phyloP scores from a whole-genome alignment of 2,797 vertebrate species.

The Cephalopachus bancanus region DNA sequence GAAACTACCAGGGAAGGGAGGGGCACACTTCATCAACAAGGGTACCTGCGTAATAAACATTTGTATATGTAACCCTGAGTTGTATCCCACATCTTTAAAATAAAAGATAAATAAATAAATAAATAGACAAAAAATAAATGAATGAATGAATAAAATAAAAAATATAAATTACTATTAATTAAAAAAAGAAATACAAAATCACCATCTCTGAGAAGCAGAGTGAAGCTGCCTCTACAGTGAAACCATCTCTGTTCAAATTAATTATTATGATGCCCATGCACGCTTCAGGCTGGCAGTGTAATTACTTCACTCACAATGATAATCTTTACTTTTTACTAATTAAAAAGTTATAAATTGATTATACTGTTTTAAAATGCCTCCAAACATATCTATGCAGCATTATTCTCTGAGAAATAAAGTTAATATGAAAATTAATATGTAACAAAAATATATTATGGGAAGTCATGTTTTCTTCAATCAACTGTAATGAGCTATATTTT shows the following conservation, averaged over 20 bases:
- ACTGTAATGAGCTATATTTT: not conserved
- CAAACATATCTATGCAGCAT: not conserved
- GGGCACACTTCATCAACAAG: no score
- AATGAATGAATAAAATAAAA: no score
- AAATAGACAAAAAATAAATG: no score
- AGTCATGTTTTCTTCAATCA: not conserved
- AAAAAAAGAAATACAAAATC: no score
- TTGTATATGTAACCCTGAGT: no score
- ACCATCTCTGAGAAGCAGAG: not conserved
- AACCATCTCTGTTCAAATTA: not conserved
- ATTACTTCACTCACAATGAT: not conserved
- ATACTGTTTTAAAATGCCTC: not conserved
- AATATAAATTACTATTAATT: no score
- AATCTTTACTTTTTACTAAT: conserved; percentile 12
- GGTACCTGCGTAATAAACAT: no score
- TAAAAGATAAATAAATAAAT: no score
- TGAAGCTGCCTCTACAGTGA: not conserved
- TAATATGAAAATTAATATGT: not conserved
- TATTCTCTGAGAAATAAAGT: not conserved
- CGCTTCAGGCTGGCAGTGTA: not conserved
- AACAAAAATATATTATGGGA: not conserved
- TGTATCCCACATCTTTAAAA: no score
- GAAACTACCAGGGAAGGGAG: no score
- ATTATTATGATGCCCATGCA: not conserved
- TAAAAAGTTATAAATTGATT: not conserved